Evolutionary conservation across 2,797 vertebrate species (phyloP).

Genomic region (Gymnocypris eckloni): DNA sequence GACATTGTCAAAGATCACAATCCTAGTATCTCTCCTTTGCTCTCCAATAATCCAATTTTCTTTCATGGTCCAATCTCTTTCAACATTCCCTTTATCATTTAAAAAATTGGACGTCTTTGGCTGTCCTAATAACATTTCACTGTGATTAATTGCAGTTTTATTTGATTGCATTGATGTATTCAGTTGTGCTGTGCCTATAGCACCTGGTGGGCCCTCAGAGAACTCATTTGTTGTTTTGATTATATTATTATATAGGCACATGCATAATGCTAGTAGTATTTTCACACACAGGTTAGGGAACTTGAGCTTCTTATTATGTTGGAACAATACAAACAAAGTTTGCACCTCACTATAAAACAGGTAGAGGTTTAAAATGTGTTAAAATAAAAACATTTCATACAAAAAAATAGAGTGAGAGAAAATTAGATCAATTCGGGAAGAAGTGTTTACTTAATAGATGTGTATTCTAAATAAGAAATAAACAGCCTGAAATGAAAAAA

Average conservation of each 20-base stretch:
- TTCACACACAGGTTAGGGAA: background rate
- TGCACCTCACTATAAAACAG: background rate
- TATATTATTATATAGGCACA: background rate
- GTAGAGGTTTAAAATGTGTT: background rate
- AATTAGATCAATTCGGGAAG: background rate
- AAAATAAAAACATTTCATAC: background rate
- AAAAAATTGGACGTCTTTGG: background rate
- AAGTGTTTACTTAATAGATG: background rate
- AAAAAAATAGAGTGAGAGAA: background rate
- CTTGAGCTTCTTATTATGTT: background rate
- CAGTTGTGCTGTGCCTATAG: background rate
- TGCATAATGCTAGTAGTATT: background rate
- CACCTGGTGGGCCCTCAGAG: background rate
- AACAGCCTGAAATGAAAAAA: background rate
- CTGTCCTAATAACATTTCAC: background rate
- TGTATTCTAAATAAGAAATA: background rate
- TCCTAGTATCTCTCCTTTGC: background rate
- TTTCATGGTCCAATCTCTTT: background rate
- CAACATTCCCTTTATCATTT: background rate
- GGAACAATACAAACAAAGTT: background rate
- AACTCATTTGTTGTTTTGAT: slow-evolving; percentile 11
- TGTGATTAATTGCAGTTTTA: slow-evolving; percentile 25
- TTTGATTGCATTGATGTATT: slow-evolving; percentile 24
- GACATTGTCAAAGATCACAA: slow-evolving; percentile 12
- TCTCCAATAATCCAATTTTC: background rate